phyloP scores from a whole-genome alignment of 2,113 vertebrate genomes.

The Girardinichthys multiradiatus region DNA sequence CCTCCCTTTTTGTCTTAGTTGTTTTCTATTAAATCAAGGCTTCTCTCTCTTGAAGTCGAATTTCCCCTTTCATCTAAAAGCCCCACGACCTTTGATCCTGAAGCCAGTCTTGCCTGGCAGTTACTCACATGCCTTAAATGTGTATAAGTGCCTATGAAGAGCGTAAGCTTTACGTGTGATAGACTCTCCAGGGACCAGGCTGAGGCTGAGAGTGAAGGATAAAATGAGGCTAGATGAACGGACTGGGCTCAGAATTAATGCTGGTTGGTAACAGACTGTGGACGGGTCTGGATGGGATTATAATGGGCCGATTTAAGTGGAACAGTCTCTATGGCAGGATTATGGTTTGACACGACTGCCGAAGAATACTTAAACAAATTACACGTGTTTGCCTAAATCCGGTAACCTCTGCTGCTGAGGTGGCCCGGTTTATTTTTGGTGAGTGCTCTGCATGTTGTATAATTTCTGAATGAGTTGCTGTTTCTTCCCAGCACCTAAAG shows the following conservation, averaged over 20 bases:
- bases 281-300: slow-evolving; percentile 61
- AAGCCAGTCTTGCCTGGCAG: slow-evolving; percentile 66
- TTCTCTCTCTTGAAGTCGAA: slow-evolving; percentile 57
- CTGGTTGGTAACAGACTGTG: slow-evolving; percentile 43
- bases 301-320: slow-evolving; percentile 47
- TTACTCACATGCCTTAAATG: slow-evolving; percentile 73
- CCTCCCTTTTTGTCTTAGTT: slow-evolving; percentile 7
- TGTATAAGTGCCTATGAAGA: slow-evolving; percentile 64
- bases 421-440: slow-evolving; percentile 26
- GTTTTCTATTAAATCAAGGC: slow-evolving; percentile 62
- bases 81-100: slow-evolving; percentile 60
- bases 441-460: neutral
- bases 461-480: slow-evolving; percentile 37
- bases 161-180: slow-evolving; percentile 61
- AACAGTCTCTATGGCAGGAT: slow-evolving; percentile 50
- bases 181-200: slow-evolving; percentile 58
- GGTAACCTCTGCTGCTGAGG: slow-evolving; percentile 12
- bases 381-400: slow-evolving; percentile 12
- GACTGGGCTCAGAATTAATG: slow-evolving; percentile 42
- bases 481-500: neutral
- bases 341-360: slow-evolving; percentile 38
- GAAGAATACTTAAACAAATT: slow-evolving; percentile 25
- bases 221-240: slow-evolving; percentile 50
- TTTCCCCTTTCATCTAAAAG: slow-evolving; percentile 66
- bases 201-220: slow-evolving; percentile 40